Percentiles rank a stretch among this genome's conserved stretches.
phyloP scores from a whole-genome alignment of 2,113 vertebrate species.

The Sebastes fasciatus region DNA sequence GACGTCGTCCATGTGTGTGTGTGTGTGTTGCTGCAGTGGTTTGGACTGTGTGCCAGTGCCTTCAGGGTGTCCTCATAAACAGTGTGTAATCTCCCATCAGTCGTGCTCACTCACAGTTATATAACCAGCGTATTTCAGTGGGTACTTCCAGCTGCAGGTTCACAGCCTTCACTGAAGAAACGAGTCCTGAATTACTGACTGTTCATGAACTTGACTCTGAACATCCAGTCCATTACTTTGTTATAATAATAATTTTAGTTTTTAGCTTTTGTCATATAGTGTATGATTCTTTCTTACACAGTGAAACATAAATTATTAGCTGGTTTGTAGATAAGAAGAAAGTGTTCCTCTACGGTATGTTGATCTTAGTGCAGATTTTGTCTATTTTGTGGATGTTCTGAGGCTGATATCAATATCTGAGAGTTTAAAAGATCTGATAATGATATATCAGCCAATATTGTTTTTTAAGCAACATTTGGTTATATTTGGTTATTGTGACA shows the following conservation, averaged over 20 bases:
- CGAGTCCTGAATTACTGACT: background rate
- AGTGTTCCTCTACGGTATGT: background rate
- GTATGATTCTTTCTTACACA: background rate
- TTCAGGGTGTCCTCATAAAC: constrained; percentile 48
- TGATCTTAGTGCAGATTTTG: too few species aligned
- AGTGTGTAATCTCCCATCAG: constrained; percentile 44
- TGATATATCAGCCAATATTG: too few species aligned
- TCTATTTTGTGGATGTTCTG: too few species aligned
- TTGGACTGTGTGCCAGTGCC: constrained; percentile 25
- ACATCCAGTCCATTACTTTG: too few species aligned
- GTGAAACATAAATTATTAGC: background rate
- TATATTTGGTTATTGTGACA: too few species aligned
- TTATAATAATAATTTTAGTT: too few species aligned
- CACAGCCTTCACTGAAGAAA: too few species aligned
- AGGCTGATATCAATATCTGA: too few species aligned
- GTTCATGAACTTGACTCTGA: background rate
- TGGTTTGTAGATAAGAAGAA: background rate
- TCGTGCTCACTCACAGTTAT: constrained; percentile 24
- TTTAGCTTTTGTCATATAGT: too few species aligned
- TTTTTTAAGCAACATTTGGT: too few species aligned
- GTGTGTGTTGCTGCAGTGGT: constrained; percentile 23
- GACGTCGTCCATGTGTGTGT: background rate
- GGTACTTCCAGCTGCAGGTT: constrained; percentile 40
- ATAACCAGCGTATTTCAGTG: constrained; percentile 29
- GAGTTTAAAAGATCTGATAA: too few species aligned